A percentile compares a stretch with the other conserved stretches of the same genome.
Evolutionary conservation across 37 sponge, comb jelly and placozoan species (phyloP).

Genomic region (Chondrosia reniformis): DNA sequence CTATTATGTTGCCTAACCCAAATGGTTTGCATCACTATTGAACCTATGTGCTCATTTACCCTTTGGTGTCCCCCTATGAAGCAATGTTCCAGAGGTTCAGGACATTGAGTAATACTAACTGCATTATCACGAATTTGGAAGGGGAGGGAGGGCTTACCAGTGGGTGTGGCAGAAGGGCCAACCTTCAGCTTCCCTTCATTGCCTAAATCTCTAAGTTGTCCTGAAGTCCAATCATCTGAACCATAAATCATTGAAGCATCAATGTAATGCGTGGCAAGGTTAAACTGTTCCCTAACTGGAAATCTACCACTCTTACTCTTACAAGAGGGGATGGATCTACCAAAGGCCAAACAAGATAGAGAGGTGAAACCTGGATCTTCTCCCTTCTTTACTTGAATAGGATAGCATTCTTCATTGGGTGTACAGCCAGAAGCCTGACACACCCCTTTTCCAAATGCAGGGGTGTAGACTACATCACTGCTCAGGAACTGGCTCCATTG

Average conservation of each 20-base stretch:
- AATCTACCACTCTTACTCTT: background rate
- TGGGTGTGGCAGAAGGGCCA: background rate
- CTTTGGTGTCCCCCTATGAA: background rate
- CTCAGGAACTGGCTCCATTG: constrained; percentile 82
- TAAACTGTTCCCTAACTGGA: constrained; percentile 60
- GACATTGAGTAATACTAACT: background rate
- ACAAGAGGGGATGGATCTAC: background rate
- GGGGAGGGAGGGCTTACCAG: background rate
- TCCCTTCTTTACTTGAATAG: constrained; percentile 44
- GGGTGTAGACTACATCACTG: constrained; percentile 66
- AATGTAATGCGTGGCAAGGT: constrained; percentile 64
- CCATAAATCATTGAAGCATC: constrained; percentile 76
- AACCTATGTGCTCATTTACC: constrained; percentile 41
- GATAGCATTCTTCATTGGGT: constrained; percentile 52
- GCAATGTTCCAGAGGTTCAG: background rate
- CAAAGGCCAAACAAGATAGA: background rate
- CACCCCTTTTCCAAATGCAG: constrained; percentile 34
- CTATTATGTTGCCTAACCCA: constrained; percentile 96
- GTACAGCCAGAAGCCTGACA: constrained; percentile 26
- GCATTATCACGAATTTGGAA: background rate
- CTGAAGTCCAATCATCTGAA: constrained; percentile 17
- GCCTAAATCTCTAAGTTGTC: constrained; percentile 26
- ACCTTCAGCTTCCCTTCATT: constrained; percentile 42
- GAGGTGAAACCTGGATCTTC: constrained; percentile 59
- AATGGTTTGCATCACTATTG: constrained; percentile 92